Evolutionary conservation across 2,888 invertebrate genomes (phyloP), one percentile per base, ranked within the genome.

Genomic region (Folsomia manolachei): DNA sequence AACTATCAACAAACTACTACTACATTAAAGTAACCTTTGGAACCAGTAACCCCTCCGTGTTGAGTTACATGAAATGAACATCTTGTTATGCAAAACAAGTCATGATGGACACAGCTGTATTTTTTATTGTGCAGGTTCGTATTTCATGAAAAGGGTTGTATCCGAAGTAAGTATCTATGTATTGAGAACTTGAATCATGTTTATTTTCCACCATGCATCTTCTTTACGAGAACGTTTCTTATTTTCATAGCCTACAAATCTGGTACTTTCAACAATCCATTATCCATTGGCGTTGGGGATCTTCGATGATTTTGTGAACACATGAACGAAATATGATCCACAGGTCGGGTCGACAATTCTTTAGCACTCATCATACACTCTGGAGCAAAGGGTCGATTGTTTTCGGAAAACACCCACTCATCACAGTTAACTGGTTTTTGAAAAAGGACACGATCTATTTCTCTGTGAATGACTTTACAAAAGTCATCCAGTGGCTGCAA

Each of bases 401-500:
- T 23, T 23, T 21, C 53, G 23, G 56, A 56, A 26, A 67, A 67
- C 18, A 67, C 56, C 67, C 67, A 67, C 25, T 67, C 56, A n/a
- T 67, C 67, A 2, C 56, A 11, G 24, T 25, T 24, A 18, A 56
- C 52, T 4, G 67, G 67, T 2, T n/a, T 18, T 26, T 25, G 56
- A 24, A 67, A 11, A 24, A 67, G n/a, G 25, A 67, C 67, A 26
- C 67, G 53, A 19, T 67, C 67, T 24, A 67, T 67, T 60, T 67
- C 67, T 2, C 24, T 1, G 14, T 67, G 53, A 26, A 67, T 67
- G 2, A 67, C 67, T 26, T 67, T 67, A 24, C 67, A 67, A 21
- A 67, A 67, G 25, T 67, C 67, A 52, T 67, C 67, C 53, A 67
- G 24, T 21, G 67, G 67, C 67, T 66, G 52, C n/a, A 51, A 51